phyloP scores from a whole-genome alignment of 2,888 invertebrate genomes.

The Mechanitis mazaeus region DNA sequence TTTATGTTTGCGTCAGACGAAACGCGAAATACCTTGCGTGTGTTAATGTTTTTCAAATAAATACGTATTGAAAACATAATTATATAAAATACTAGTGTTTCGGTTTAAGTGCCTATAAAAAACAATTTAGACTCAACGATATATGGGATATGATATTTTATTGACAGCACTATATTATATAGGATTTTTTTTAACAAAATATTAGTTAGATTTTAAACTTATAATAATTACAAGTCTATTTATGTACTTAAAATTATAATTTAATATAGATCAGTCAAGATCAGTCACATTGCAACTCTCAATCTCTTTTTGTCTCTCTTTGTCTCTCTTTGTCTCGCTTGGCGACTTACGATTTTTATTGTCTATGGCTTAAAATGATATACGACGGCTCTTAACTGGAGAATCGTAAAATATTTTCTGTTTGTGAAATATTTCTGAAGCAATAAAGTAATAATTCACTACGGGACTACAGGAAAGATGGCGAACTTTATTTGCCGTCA shows the following conservation, averaged over 20 bases:
- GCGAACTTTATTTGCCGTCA: slow-evolving; percentile 74
- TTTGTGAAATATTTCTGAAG: slow-evolving; percentile 77
- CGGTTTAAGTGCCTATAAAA: slow-evolving; percentile 27
- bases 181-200: slow-evolving; percentile 6
- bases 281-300: slow-evolving; percentile 35
- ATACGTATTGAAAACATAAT: slow-evolving; percentile 36
- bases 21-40: slow-evolving; percentile 56
- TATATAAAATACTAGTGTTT: slow-evolving; percentile 32
- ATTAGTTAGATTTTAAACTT: too few relatives aligned
- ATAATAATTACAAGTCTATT: too few relatives aligned
- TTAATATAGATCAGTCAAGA: slow-evolving; percentile 27
- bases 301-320: slow-evolving; percentile 35
- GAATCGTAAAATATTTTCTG: slow-evolving; percentile 78
- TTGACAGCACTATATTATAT: background rate
- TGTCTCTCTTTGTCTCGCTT: slow-evolving; percentile 56
- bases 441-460: slow-evolving; percentile 78
- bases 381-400: slow-evolving; percentile 73
- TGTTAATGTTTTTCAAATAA: slow-evolving; percentile 39
- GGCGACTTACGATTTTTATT: slow-evolving; percentile 75
- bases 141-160: slow-evolving; percentile 5
- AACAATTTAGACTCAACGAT: slow-evolving; percentile 27
- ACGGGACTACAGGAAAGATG: slow-evolving; percentile 74
- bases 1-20: slow-evolving; percentile 62
- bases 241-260: slow-evolving; percentile 5
- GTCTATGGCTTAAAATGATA: slow-evolving; percentile 77